A percentile compares a stretch with the other conserved stretches of the same genome.
phyloP scores from a whole-genome alignment of 2,113 vertebrate genomes.

The Choloepus hoffmanni region DNA sequence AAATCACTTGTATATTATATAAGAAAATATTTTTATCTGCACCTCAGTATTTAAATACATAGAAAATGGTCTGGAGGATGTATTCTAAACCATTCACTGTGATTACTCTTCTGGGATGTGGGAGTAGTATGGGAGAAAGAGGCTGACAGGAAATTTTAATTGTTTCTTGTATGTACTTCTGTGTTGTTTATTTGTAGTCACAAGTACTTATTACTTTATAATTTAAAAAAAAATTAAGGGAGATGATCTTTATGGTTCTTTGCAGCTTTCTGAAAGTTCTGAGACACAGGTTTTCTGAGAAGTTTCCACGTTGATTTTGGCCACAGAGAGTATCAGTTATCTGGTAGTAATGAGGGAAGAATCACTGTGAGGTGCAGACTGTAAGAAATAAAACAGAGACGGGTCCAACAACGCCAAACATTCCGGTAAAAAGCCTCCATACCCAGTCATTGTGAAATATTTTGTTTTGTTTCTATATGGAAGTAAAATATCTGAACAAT shows the following conservation, averaged over 20 bases:
- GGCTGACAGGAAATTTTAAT: neutral
- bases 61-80: neutral
- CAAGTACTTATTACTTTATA: neutral
- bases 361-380: neutral
- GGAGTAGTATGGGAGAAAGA: neutral
- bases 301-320: neutral
- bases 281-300: conserved; percentile 1
- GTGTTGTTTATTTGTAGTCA: neutral
- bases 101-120: neutral
- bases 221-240: neutral
- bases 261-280: conserved; percentile 28
- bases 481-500: conserved; percentile 26
- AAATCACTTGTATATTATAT: neutral
- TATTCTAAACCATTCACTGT: neutral
- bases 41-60: neutral
- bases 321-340: neutral
- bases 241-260: neutral
- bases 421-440: neutral
- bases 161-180: neutral
- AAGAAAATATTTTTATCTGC: neutral
- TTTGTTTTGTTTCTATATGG: neutral
- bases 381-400: neutral
- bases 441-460: neutral
- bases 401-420: neutral
- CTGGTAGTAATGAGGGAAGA: neutral